Percentiles rank a stretch among this genome's conserved stretches.
Conservation (phyloP, 2,888 invertebrate genomes). For the Diarsia rubi region DNA sequence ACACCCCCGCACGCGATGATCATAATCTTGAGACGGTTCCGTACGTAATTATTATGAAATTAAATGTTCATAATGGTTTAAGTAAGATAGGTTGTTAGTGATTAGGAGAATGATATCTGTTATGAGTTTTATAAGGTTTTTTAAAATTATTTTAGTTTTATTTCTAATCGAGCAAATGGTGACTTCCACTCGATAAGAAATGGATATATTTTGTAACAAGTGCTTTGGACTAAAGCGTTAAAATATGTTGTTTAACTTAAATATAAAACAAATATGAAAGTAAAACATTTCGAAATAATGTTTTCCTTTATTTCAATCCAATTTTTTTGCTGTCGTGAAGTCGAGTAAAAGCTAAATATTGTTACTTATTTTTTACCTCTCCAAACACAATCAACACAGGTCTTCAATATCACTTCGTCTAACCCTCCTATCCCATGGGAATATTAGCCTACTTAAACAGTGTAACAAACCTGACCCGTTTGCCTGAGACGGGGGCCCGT, state of each 20-base stretch:
- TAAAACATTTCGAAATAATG: neutral
- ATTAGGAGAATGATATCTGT: conserved; percentile 15
- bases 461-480: conserved; percentile 81
- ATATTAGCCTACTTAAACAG: conserved; percentile 83
- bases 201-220: neutral
- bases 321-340: neutral
- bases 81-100: conserved; percentile 5
- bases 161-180: neutral
- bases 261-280: neutral
- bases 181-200: neutral
- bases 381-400: conserved; percentile 38
- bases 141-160: neutral
- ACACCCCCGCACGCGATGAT: conserved; percentile 77
- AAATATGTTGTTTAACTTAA: neutral
- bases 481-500: conserved; percentile 82
- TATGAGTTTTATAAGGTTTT: neutral
- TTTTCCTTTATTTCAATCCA: neutral
- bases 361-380: neutral
- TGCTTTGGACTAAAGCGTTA: neutral
- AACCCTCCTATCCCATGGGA: conserved; percentile 78
- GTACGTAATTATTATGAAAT: conserved; percentile 61
- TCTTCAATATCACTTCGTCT: conserved; percentile 38
- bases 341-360: neutral
- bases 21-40: conserved; percentile 76
- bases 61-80: conserved; percentile 36